phyloP scores from a whole-genome alignment of 2,113 vertebrate species.

The Lota lota region DNA sequence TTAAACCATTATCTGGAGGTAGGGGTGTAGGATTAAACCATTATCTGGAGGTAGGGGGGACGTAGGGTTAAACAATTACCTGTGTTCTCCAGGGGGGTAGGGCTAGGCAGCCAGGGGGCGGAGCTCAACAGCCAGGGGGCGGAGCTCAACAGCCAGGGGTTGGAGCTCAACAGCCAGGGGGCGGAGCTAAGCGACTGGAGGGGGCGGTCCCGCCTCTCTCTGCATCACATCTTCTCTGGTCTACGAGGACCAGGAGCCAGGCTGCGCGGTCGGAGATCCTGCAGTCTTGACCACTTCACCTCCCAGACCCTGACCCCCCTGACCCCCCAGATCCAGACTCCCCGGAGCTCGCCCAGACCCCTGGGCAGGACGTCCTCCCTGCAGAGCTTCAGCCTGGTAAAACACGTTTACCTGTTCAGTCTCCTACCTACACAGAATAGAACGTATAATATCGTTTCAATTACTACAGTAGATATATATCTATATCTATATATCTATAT shows the following conservation, averaged over 20 bases:
- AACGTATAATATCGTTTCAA: too few relatives aligned
- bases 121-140: not conserved
- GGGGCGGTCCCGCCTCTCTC: conserved; percentile 48
- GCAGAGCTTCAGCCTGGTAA: conserved; percentile 80
- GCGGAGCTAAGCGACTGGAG: not conserved
- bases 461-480: too few relatives aligned
- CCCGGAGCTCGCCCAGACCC: not conserved
- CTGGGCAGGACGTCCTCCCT: conserved; percentile 78
- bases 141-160: not conserved
- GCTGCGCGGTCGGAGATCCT: conserved; percentile 72
- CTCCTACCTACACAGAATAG: too few relatives aligned
- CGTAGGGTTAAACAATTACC: too few relatives aligned
- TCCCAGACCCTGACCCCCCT: not conserved
- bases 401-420: too few relatives aligned
- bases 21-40: too few relatives aligned
- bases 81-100: too few relatives aligned
- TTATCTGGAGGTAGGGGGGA: too few relatives aligned
- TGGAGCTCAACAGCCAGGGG: not conserved
- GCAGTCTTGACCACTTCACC: conserved; percentile 79
- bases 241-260: conserved; percentile 67
- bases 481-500: too few relatives aligned
- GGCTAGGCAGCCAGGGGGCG: not conserved
- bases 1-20: too few relatives aligned
- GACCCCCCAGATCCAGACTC: not conserved
- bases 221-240: conserved; percentile 79